phyloP scores from a whole-genome alignment of 2,797 vertebrate species.

The Fundulus diaphanus region DNA sequence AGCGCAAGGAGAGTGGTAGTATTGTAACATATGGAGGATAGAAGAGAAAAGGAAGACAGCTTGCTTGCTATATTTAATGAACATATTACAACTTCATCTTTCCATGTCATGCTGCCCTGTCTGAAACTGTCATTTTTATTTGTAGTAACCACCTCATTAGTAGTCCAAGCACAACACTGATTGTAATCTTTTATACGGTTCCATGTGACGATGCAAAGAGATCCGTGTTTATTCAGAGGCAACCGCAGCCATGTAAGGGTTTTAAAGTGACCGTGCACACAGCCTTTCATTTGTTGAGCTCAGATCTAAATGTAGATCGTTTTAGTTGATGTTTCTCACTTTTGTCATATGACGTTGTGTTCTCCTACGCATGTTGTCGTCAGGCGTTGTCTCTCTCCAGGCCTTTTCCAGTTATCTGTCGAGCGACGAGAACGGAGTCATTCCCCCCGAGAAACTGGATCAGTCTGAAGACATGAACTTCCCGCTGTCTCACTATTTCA shows the following conservation, averaged over 20 bases:
- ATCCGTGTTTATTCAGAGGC: no score
- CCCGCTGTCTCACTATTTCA: slow-evolving; percentile 96
- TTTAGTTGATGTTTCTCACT: neutral
- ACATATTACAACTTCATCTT: no score
- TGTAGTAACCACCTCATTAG: no score
- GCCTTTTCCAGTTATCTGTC: slow-evolving; percentile 93
- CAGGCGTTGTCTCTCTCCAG: slow-evolving; percentile 92
- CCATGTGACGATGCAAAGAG: no score
- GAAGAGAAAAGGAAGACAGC: neutral
- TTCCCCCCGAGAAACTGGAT: slow-evolving; percentile 97
- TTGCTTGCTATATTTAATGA: no score
- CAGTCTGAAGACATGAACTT: slow-evolving; percentile 98
- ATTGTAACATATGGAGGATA: neutral
- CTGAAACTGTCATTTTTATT: no score
- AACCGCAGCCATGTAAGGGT: no score
- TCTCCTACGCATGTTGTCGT: slow-evolving; percentile 8
- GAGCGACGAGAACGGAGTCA: slow-evolving; percentile 93
- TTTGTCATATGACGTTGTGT: neutral
- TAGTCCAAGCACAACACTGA: no score
- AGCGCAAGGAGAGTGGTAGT: neutral
- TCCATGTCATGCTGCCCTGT: no score
- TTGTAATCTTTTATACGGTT: no score
- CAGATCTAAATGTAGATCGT: neutral
- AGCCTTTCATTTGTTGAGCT: neutral
- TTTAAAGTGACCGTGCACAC: neutral